Conservation (phyloP, 1,140 invertebrate genomes). For the Galleria mellonella region DNA sequence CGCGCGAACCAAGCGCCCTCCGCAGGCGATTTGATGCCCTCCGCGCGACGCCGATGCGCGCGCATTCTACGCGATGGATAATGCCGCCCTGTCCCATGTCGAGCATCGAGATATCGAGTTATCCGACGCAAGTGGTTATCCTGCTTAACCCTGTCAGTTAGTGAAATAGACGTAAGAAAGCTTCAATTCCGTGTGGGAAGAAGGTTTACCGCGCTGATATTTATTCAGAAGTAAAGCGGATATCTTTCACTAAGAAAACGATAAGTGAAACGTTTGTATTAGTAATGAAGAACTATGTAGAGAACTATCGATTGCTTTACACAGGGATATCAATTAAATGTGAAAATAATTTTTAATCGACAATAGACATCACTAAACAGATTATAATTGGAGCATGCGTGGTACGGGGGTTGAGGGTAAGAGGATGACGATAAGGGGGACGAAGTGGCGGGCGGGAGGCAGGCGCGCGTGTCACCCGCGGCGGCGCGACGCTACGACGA, state of each 20-base stretch:
- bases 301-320: too few relatives aligned
- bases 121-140: conserved; percentile 38
- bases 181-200: conserved; percentile 8
- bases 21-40: conserved; percentile 66
- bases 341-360: conserved; percentile 40
- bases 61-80: conserved; percentile 46
- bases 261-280: neutral
- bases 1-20: conserved; percentile 61
- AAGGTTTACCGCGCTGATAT: neutral
- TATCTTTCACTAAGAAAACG: neutral
- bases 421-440: conserved; percentile 16
- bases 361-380: conserved; percentile 65
- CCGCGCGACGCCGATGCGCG: conserved; percentile 62
- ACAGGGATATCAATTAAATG: too few relatives aligned
- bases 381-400: conserved; percentile 74
- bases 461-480: conserved; percentile 50
- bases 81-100: conserved; percentile 59
- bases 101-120: conserved; percentile 65
- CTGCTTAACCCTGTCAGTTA: conserved; percentile 40
- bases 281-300: too few relatives aligned
- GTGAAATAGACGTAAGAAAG: conserved; percentile 20
- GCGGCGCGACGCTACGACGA: conserved; percentile 45
- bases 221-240: neutral
- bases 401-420: conserved; percentile 55
- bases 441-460: conserved; percentile 9